Conservation (phyloP, 2,113 vertebrate genomes). For the Vombatus ursinus region DNA sequence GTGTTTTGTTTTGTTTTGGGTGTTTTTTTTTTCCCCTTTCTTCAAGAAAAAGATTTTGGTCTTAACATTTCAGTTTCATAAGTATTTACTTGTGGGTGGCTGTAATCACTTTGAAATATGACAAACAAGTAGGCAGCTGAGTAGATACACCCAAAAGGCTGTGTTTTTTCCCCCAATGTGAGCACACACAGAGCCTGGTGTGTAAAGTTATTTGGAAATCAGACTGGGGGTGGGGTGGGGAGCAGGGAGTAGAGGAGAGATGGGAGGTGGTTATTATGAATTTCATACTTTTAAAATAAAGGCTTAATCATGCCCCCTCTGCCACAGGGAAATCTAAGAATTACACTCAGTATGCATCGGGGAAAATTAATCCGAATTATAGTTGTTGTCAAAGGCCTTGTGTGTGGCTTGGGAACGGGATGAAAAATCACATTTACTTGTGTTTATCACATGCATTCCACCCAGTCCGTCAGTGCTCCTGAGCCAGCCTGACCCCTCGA, state of each 20-base stretch:
- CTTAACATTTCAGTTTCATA: constrained; percentile 2
- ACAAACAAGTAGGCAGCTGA: background rate
- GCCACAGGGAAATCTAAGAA: background rate
- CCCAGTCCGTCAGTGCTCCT: background rate
- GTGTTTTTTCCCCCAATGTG: background rate
- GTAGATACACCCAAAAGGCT: background rate
- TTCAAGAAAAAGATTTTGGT: constrained; percentile 3
- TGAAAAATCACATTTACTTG: background rate
- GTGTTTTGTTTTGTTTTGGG: constrained; percentile 5
- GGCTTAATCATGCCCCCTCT: background rate
- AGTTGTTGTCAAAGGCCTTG: constrained; percentile 1
- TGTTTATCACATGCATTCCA: background rate
- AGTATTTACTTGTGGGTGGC: constrained; percentile 1
- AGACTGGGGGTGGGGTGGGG: background rate
- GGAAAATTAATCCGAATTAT: constrained; percentile 2
- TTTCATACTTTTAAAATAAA: constrained; percentile 4
- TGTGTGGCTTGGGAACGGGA: background rate
- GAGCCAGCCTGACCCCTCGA: background rate
- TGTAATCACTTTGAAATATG: constrained; percentile 2
- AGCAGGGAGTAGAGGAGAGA: background rate
- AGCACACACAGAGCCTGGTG: background rate
- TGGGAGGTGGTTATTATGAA: constrained; percentile 1
- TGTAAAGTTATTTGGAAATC: constrained; percentile 2
- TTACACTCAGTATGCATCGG: background rate
- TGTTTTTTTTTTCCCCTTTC: background rate